phyloP scores from a whole-genome alignment of 2,888 invertebrate genomes.

The Brenthis daphne region DNA sequence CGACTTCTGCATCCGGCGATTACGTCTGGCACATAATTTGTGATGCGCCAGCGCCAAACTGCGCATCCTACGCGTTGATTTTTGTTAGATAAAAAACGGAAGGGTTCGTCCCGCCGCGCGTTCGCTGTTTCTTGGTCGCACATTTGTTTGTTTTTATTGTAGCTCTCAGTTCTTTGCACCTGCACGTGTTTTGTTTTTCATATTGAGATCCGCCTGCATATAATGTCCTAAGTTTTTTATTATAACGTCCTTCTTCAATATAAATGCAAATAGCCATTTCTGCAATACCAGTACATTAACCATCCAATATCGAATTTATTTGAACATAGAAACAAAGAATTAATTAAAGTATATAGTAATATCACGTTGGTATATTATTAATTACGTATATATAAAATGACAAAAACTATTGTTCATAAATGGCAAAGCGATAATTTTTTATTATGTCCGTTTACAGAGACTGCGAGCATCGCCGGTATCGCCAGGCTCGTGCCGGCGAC shows the following conservation, averaged over 20 bases:
- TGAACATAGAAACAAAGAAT: too few relatives aligned
- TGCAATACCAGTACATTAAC: background rate
- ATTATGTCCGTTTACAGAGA: constrained; percentile 60
- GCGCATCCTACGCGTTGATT: constrained; percentile 65
- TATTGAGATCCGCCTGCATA: constrained; percentile 52
- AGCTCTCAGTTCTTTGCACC: constrained; percentile 69
- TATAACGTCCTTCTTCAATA: background rate
- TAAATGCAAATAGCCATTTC: background rate
- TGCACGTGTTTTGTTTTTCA: constrained; percentile 66
- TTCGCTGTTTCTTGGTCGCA: constrained; percentile 40
- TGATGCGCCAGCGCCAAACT: constrained; percentile 72
- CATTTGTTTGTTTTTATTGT: constrained; percentile 67
- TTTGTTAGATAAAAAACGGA: constrained; percentile 78
- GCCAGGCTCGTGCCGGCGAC: constrained; percentile 79
- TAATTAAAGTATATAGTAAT: too few relatives aligned
- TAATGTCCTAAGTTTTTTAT: constrained; percentile 48
- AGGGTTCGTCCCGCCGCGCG: constrained; percentile 51
- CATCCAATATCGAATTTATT: too few relatives aligned
- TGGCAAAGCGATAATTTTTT: constrained; percentile 27
- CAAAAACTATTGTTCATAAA: constrained; percentile 15
- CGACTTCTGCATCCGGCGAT: constrained; percentile 82
- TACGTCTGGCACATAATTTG: constrained; percentile 76
- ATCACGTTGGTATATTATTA: too few relatives aligned
- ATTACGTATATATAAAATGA: background rate
- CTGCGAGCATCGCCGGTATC: constrained; percentile 61